Conservation (phyloP, 1,140 invertebrate species). For the Adelges cooleyi region DNA sequence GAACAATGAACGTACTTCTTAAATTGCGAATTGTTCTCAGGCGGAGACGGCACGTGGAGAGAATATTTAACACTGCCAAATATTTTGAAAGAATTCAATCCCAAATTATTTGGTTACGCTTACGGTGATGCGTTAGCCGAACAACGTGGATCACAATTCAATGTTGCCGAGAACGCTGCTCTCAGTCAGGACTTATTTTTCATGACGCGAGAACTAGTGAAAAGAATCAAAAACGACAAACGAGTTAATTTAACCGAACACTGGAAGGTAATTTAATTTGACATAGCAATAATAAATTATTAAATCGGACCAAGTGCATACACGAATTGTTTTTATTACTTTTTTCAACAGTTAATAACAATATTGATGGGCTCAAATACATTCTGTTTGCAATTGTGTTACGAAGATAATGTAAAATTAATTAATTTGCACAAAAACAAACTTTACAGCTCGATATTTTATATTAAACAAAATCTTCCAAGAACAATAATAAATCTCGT, state of each 20-base stretch:
- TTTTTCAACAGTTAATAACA: slow-evolving; percentile 47
- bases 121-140: slow-evolving; percentile 40
- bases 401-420: slow-evolving; percentile 34
- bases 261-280: slow-evolving; percentile 50
- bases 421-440: slow-evolving; percentile 41
- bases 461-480: neutral
- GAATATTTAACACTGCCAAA: slow-evolving; percentile 48
- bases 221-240: slow-evolving; percentile 47
- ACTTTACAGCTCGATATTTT: neutral
- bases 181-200: slow-evolving; percentile 48
- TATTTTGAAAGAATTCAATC: slow-evolving; percentile 52
- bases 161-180: slow-evolving; percentile 49
- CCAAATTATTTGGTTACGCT: slow-evolving; percentile 49
- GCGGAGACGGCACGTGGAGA: slow-evolving; percentile 49
- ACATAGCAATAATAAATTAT: too few relatives aligned
- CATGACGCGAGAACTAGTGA: slow-evolving; percentile 49
- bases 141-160: slow-evolving; percentile 44
- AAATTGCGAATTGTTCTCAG: slow-evolving; percentile 34
- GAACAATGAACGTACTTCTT: too few relatives aligned
- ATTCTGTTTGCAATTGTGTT: slow-evolving; percentile 53
- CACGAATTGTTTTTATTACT: too few relatives aligned
- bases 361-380: slow-evolving; percentile 58
- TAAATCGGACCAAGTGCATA: too few relatives aligned
- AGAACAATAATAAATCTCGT: neutral
- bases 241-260: slow-evolving; percentile 47